Evolutionary conservation across 2,888 invertebrate species (phyloP).

Genomic region (Eledone cirrhosa): DNA sequence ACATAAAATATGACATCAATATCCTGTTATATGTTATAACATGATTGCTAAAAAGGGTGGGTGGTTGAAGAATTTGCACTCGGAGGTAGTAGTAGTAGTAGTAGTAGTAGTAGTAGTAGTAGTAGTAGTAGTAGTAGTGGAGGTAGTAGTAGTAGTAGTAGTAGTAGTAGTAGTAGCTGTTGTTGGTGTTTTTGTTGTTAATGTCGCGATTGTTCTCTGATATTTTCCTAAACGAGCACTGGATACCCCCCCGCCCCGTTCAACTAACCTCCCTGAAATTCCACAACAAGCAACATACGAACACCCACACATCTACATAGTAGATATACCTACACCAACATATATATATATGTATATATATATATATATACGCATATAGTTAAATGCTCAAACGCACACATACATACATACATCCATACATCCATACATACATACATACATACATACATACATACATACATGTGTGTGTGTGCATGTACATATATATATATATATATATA

Average conservation of each 20-base stretch:
- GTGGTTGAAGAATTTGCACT: background rate
- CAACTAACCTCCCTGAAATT: background rate
- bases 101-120: background rate
- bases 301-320: background rate
- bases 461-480: background rate
- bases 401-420: background rate
- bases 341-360: background rate
- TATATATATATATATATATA: background rate
- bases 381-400: background rate
- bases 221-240: too few species aligned
- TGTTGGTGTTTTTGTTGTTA: background rate
- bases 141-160: background rate
- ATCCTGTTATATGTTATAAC: too few species aligned
- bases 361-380: background rate
- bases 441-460: background rate
- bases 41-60: too few species aligned
- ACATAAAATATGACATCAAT: too few species aligned
- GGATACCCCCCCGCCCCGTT: too few species aligned
- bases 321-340: background rate
- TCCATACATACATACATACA: background rate
- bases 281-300: too few species aligned
- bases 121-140: background rate
- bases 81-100: background rate
- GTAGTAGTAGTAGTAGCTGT: background rate
- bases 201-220: background rate